Base-by-base conservation (phyloP, 2,113 vertebrate species). In the Thamnaconus septentrionalis region DNA sequence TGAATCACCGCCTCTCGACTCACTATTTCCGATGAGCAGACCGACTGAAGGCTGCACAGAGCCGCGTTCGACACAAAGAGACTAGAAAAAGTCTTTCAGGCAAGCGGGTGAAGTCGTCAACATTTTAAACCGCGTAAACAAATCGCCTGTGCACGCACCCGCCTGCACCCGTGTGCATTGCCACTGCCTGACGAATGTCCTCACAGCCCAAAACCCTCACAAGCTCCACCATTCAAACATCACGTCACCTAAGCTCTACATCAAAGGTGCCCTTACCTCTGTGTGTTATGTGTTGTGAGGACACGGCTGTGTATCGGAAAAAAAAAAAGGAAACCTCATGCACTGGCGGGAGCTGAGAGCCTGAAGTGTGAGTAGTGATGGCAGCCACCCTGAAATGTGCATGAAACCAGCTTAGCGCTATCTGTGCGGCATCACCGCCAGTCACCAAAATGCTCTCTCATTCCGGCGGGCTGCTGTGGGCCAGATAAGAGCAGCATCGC, bases 371-470 rank as follows among this genome's bases (percentile, higher is more conserved):
- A 84, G 69, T 57, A 71, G 82, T 69, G 78, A 80, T 53, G 82
- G 81, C 79, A 79, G 81, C 72, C 79, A 81, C 78, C 75, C 81
- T 85, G 83, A 86, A 87, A 89, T 85, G 87, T 85, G 83, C 87
- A 86, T 90, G 89, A 89, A 90, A 90, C 85, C 77, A 62, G 87
- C 84, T 88, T 89, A 85, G 80, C 40, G 67, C 69, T 89, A 90
- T 91, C 89, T 71, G 75, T 55, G 57, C 61, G 66, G 74, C 85
- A 91, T 91, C 89, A 78, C 58, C 68, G 70, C 73, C 88, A 85
- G 83, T 86, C 88, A 87, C 88, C 89, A 85, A 71, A 79, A 76
- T 74, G 18, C 76, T 77, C 69, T 81, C 79, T 83, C 80, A 81
- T 83, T 83, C 86, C 75, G 84, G 81, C 65, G 66, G 80, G 84